Base-by-base conservation (phyloP, 2,888 invertebrate genomes). In the Troides helena region DNA sequence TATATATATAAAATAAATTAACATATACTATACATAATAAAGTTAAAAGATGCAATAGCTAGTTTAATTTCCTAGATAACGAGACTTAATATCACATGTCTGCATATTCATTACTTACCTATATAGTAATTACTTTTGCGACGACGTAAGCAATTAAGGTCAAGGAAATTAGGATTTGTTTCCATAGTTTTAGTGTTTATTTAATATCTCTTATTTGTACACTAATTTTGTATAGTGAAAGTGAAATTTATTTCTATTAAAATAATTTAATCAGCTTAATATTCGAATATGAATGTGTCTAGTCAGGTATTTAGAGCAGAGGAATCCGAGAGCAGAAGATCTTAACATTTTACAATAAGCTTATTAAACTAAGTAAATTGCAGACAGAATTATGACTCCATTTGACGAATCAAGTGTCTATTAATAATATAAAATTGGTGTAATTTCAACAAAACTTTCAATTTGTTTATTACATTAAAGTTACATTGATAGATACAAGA, bases 231-330 rank as follows among this genome's bases (percentile, higher is more conserved):
- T 39, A 39, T 7, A 39, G 8, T 10, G 39, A 10, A 39, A 10
- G 39, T 39, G 39, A 39, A 1, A 39, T 39, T 8, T 39, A 10
- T 53, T 8, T 53, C 18, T 53, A 18, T 53, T 56, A 57, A 62
- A 18, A 23, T 62, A 46, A 46, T 23, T 62, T 23, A 62, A 62
- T 62, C 21, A 23, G n/a, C 8, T n/a, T 21, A 50, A 18, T 18
- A 62, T 50, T 62, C 25, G 50, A 25, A 62, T 25, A 62, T 50
- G n/a, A 62, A 62, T 25, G 62, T 62, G 46, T 62, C 62, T 62
- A 62, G 62, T 25, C 50, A 25, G 17, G 12, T 46, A 43, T 62
- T 43, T 21, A n/a, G 4, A 23, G 18, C 18, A 7, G 8, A 62
- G 25, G 62, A 25, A 36, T 39, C n/a, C 53, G 18, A 50, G 62